Evolutionary conservation across 2,888 invertebrate genomes (phyloP).

Genomic region (Habroteleia sp.): DNA sequence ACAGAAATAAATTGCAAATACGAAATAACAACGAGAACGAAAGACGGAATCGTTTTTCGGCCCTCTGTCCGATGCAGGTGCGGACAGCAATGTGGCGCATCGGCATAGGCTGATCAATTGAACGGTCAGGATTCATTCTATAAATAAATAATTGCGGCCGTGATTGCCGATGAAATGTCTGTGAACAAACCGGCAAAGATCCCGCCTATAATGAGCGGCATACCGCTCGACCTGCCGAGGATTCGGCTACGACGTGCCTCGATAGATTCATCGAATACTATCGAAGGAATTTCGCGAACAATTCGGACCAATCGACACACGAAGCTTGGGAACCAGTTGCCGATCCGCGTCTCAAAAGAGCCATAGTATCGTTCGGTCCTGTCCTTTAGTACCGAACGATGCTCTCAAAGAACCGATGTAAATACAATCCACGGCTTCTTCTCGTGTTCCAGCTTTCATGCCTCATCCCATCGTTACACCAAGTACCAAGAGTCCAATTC

Average conservation of each 20-base stretch:
- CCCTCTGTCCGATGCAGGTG: too few species aligned
- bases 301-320: constrained; percentile 79
- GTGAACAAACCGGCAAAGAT: constrained; percentile 67
- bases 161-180: constrained; percentile 46
- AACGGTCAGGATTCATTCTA: constrained; percentile 49
- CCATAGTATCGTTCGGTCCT: constrained; percentile 53
- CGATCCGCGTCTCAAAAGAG: constrained; percentile 75
- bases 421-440: constrained; percentile 64
- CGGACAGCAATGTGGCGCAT: background rate
- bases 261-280: constrained; percentile 82
- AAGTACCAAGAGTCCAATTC: constrained; percentile 54
- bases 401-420: constrained; percentile 67
- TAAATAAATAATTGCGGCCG: constrained; percentile 53
- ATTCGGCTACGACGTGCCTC: constrained; percentile 78
- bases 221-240: constrained; percentile 71
- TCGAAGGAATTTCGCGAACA: constrained; percentile 80
- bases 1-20: constrained; percentile 36
- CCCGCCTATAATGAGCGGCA: constrained; percentile 75
- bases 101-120: constrained; percentile 34
- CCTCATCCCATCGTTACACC: constrained; percentile 28
- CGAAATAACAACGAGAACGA: constrained; percentile 22
- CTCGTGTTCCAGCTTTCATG: constrained; percentile 36
- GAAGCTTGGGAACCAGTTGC: constrained; percentile 75
- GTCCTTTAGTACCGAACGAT: constrained; percentile 45
- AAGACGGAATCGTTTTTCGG: too few species aligned